Evolutionary conservation across 2,888 invertebrate species (phyloP), one percentile per base, ranked within the genome.

Genomic region (Netelia inedita): DNA sequence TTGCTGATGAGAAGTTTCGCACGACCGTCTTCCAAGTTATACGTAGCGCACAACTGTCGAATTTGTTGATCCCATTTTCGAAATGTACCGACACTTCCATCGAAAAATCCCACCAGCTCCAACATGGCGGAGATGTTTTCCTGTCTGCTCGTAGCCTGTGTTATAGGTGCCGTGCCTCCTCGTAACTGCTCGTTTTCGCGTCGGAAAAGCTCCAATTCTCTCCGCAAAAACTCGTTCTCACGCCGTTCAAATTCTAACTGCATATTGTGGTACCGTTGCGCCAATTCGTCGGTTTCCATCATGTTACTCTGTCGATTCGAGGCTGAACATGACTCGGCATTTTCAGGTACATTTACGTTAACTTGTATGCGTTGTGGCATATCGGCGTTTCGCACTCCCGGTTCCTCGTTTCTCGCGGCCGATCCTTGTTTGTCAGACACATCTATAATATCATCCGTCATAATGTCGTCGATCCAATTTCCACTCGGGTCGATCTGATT

Each of bases 11-110:
- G 53, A 28, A 83, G 10, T 35, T 75, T 83, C 2, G 72, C 69
- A 35, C 63, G 72, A 61, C 50, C 69, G 16, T 84, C 68, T 14
- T 81, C 76, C 2, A 81, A 72, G 28, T 46, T 28, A 72, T 81
- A 78, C 1, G 76, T 73, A 11, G 78, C 21, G 43, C 68, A 79
- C 68, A 84, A 10, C 11, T 63, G 73, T 43, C 61, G 63, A 41
- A 84, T 76, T 46, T 84, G 81, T 16, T 81, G 63, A 19, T 72
- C 65, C 81, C 84, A 85, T 19, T 72, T 75, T 43, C 71, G 50
- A 35, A 84, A 81, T 3, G 84, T 78, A 10, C 81, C 78, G 9
- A 66, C 59, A 41, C 72, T 76, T 35, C 81, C 84, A 35, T 84
- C 84, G 72, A 84, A 84, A 71, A 61, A 66, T 35, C 79, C 43